phyloP scores from a whole-genome alignment of 2,888 invertebrate genomes.

The Diadegma fenestrale region DNA sequence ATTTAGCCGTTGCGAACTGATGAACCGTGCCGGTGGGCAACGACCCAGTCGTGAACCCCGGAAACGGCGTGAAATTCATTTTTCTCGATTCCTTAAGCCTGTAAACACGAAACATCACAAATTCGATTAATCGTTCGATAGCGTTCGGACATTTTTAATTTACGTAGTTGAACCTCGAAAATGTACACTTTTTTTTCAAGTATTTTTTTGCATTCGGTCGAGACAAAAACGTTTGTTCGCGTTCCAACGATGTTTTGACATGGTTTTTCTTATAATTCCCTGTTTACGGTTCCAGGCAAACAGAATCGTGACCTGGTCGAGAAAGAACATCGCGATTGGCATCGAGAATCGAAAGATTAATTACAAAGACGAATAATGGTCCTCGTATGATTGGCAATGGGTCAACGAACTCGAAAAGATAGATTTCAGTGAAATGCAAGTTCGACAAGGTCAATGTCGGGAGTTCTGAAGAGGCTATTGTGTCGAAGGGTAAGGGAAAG shows the following conservation, averaged over 20 bases:
- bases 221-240: too few relatives aligned
- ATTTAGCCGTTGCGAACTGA: constrained; percentile 89
- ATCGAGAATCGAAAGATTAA: background rate
- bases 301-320: background rate
- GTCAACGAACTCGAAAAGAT: background rate
- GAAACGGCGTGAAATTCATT: constrained; percentile 93
- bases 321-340: background rate
- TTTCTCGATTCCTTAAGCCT: constrained; percentile 77
- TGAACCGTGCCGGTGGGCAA: constrained; percentile 87
- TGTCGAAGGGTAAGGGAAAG: constrained; percentile 54
- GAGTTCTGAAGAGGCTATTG: background rate
- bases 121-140: background rate
- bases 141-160: background rate
- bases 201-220: too few relatives aligned
- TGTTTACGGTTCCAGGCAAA: too few relatives aligned
- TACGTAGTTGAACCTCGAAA: background rate
- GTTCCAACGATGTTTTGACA: too few relatives aligned
- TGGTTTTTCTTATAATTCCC: too few relatives aligned
- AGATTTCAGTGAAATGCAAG: background rate
- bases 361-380: background rate
- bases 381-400: background rate
- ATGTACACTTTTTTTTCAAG: background rate
- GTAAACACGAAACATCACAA: constrained; percentile 47
- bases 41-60: constrained; percentile 87
- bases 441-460: constrained; percentile 58